These are phyloP conservation scores for Sylvietta virens DNA, from an alignment of 2,113 vertebrate species.

Conservation along the genomic window DNA sequence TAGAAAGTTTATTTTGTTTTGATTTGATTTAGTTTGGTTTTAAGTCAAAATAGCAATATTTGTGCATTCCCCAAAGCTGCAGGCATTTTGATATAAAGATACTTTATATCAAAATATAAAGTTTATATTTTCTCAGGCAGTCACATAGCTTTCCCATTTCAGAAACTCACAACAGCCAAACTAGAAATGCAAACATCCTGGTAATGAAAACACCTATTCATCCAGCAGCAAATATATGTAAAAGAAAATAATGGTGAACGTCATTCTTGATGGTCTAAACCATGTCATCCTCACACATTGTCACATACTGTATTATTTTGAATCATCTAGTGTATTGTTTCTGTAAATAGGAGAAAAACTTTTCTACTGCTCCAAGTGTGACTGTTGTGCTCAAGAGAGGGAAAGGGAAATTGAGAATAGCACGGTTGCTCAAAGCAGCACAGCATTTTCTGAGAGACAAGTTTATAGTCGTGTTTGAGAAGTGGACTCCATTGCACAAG, in stretches of 20 bases:
- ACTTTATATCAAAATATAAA: too few species aligned
- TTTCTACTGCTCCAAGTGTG: background rate
- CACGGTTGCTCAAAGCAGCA: background rate
- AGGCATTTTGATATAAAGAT: background rate
- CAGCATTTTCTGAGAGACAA: background rate
- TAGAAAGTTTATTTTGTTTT: background rate
- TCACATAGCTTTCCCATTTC: background rate
- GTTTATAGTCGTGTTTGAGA: background rate
- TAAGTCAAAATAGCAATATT: background rate
- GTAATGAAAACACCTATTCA: background rate
- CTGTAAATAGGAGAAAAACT: background rate
- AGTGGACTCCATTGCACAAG: background rate
- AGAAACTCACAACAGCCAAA: background rate
- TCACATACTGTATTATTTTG: background rate
- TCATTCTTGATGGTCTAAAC: background rate
- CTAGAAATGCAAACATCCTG: background rate
- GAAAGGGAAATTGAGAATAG: background rate
- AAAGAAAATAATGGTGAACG: background rate
- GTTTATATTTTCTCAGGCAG: background rate
- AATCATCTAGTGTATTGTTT: background rate
- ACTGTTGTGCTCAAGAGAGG: background rate
- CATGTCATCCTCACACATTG: background rate
- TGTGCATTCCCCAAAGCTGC: background rate
- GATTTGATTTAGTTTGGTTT: background rate
- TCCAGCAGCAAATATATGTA: background rate